Evolutionary conservation across 2,113 vertebrate genomes (phyloP), one percentile per base, ranked within the genome.

Genomic region (Anoura caudifer): DNA sequence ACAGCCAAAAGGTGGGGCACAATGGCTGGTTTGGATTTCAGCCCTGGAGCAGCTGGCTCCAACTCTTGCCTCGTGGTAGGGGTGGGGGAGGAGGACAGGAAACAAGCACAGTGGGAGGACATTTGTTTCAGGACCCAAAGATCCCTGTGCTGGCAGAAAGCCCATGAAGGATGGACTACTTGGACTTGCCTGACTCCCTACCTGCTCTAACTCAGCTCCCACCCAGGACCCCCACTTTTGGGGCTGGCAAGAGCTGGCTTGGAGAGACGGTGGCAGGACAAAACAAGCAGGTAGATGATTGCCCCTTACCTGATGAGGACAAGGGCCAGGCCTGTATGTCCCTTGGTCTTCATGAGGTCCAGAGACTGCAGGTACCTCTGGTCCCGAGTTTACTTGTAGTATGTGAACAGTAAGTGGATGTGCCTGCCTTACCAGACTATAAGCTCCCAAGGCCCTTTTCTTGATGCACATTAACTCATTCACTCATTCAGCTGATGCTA

Each of bases 11-110:
- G 95, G 94, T 97, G 93, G 84, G 96, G 72, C 98, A 98, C 98
- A 98, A 98, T 98, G 94, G 97, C 72, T 11, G 83, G 80, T 94
- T 98, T 98, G 97, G 97, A 97, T 98, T 99, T 98, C 98, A 98
- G 97, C 97, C 97, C 95, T 97, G 92, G 97, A 98, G 97, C 97
- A 97, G 94, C 4, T 61, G 97, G 97, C 97, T 98, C 97, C 92
- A 96, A 72, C 87, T 96, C 97, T 97, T 96, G 94, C 96, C 97
- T 83, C 96, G 96, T 97, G 95, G 90, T 43, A 92, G 96, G 93
- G 92, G 81, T 94, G 82, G 67, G 65, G 54, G 92, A 73, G 69
- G 95, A 83, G 50, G 41, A 82, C 91, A 95, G 90, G 79, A 96
- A 97, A 63, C 77, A 80, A 52, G 22, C 38, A 22, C 81, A 93